Conservation (phyloP, 2,888 invertebrate species). For the Phortica magna region DNA sequence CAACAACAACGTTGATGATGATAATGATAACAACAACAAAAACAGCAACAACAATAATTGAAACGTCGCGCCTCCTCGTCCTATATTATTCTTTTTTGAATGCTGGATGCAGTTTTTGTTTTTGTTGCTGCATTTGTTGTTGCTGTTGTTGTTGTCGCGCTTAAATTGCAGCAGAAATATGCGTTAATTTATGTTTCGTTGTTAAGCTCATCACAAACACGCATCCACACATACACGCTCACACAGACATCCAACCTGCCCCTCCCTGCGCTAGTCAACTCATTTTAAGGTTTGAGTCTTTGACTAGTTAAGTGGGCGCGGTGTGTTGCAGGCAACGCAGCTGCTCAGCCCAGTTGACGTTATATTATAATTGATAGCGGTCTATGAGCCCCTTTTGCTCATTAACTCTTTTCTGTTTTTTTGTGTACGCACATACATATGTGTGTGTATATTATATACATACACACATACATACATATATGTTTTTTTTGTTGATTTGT, state of each 20-base stretch:
- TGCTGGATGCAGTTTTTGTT: constrained; percentile 44
- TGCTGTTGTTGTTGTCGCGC: constrained; percentile 50
- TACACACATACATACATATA: no score
- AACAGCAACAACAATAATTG: constrained; percentile 59
- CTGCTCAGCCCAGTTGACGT: neutral
- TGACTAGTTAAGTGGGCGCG: neutral
- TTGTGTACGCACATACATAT: neutral
- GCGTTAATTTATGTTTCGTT: constrained; percentile 33
- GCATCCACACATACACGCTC: neutral
- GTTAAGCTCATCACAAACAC: constrained; percentile 24
- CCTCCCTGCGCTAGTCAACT: neutral
- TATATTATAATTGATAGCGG: constrained; percentile 32
- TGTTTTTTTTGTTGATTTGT: neutral
- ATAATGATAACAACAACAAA: constrained; percentile 61
- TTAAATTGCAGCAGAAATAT: constrained; percentile 42
- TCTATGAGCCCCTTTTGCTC: constrained; percentile 24
- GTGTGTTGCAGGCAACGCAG: neutral
- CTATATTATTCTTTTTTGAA: constrained; percentile 13
- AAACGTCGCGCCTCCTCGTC: constrained; percentile 51
- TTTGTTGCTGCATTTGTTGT: constrained; percentile 27
- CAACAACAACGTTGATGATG: constrained; percentile 61
- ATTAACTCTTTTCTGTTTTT: constrained; percentile 23
- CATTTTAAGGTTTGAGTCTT: neutral
- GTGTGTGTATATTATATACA: no score
- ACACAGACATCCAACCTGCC: neutral